Conservation (phyloP, 2,797 vertebrate species). For the Ctenopoma kingsleyae region DNA sequence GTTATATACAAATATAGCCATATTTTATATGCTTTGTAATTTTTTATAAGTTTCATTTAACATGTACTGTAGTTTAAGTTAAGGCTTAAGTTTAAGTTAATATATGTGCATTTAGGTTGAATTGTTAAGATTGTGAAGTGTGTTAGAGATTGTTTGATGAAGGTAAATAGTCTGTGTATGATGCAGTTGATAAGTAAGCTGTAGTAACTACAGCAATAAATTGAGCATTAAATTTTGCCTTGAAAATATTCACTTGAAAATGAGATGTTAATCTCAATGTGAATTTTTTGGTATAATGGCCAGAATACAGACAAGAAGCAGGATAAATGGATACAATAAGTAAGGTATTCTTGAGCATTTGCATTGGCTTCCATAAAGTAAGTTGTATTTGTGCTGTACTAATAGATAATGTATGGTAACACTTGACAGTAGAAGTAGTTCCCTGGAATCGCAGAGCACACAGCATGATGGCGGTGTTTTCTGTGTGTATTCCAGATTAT, state of each 20-base stretch:
- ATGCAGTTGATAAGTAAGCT: slow-evolving; percentile 10
- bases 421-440: slow-evolving; percentile 33
- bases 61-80: slow-evolving; percentile 47
- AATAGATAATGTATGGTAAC: slow-evolving; percentile 40
- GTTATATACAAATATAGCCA: slow-evolving; percentile 46
- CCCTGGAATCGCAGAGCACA: slow-evolving; percentile 69
- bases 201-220: slow-evolving; percentile 16
- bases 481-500: slow-evolving; percentile 65
- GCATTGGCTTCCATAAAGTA: slow-evolving; percentile 11
- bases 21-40: slow-evolving; percentile 27
- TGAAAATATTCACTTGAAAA: slow-evolving; percentile 68
- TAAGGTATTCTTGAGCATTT: slow-evolving; percentile 26
- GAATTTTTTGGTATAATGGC: slow-evolving; percentile 41
- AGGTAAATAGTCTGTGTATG: slow-evolving; percentile 9
- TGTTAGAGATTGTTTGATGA: slow-evolving; percentile 36
- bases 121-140: slow-evolving; percentile 46
- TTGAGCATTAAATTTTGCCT: too few species aligned
- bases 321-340: slow-evolving; percentile 9
- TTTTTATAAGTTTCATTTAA: slow-evolving; percentile 65
- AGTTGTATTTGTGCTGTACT: slow-evolving; percentile 37
- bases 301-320: slow-evolving; percentile 17
- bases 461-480: slow-evolving; percentile 59
- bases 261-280: slow-evolving; percentile 71
- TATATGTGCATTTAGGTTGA: slow-evolving; percentile 43
- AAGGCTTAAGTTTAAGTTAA: slow-evolving; percentile 55